A percentile compares a stretch with the other conserved stretches of the same genome.
phyloP scores from a whole-genome alignment of 2,888 invertebrate genomes.

The Deilephila porcellus region DNA sequence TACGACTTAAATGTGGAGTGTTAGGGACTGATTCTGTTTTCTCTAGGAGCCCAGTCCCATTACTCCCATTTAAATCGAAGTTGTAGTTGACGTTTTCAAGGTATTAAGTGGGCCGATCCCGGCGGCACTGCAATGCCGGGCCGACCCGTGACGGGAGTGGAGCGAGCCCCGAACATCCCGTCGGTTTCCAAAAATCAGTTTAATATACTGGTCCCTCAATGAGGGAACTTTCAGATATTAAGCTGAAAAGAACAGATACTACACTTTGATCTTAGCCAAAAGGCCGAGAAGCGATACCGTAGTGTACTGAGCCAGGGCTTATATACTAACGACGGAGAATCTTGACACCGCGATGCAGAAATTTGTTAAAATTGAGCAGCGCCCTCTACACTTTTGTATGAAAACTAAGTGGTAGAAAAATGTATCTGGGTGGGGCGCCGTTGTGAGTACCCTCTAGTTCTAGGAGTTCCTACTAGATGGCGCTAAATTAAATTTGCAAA shows the following conservation, averaged over 20 bases:
- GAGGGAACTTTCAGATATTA: slow-evolving; percentile 56
- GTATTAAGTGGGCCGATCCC: slow-evolving; percentile 46
- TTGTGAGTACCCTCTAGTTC: neutral
- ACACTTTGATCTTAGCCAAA: slow-evolving; percentile 54
- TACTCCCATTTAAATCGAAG: neutral
- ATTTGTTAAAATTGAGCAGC: neutral
- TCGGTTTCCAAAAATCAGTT: slow-evolving; percentile 51
- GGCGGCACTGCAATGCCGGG: slow-evolving; percentile 57
- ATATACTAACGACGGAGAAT: slow-evolving; percentile 10
- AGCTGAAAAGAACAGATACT: slow-evolving; percentile 55
- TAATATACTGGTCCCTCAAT: slow-evolving; percentile 55
- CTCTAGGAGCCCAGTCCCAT: neutral
- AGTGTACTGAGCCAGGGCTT: no score
- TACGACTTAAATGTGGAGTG: no score
- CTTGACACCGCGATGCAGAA: slow-evolving; percentile 16
- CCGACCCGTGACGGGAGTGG: slow-evolving; percentile 55
- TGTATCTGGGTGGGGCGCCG: no score
- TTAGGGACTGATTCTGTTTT: neutral
- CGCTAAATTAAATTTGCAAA: neutral
- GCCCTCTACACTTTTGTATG: neutral
- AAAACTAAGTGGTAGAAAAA: neutral
- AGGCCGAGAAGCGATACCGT: slow-evolving; percentile 48
- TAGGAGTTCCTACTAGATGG: neutral
- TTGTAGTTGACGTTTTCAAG: neutral
- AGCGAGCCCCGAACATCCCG: slow-evolving; percentile 56